Base-by-base conservation (phyloP, 2,888 invertebrate genomes). In the Hypomecis punctinalis region DNA sequence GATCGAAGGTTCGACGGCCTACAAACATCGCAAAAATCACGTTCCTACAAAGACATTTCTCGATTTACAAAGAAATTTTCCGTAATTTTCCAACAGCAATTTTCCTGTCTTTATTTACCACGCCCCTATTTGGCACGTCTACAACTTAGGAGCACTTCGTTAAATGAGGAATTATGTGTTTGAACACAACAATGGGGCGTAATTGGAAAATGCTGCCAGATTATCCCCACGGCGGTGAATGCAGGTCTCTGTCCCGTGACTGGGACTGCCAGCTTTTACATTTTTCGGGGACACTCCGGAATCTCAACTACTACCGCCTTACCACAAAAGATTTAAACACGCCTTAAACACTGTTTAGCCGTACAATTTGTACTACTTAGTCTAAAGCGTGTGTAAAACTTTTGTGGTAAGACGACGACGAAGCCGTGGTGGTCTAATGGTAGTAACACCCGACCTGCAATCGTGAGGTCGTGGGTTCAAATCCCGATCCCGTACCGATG, bases 161-260 rank as follows among this genome's bases (percentile, higher is more conserved):
- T 71, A 68, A 68, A 69, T 63, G 68, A 69, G 66, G 60, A 68
- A 66, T 66, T 61, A 68, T 63, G 65, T 63, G 57, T 55, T 59
- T 60, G 55, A 53, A 47, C 62, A 63, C 65, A 63, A 67, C 65
- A 66, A 71, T 63, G 61, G 59, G 37, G 46, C 63, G 60, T 71
- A 69, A 71, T 72, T 69, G 70, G 63, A 67, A 67, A 68, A 64
- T 56, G 53, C 51, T 65, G 60, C 59, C 51, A 67, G 67, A 67
- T 67, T 67, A 67, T 67, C 56, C 52, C 40, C 35, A 45, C 54
- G 46, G 45, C 48, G 39, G 53, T 63, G 63, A 61, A 63, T 55
- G 56, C 65, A 59, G 47, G 61, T 59, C 57, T 42, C 49, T 58
- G 59, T 54, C 54, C 49, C 43, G 35, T 42, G 36, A 11, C 6